Evolutionary conservation across 2,797 vertebrate species (phyloP).

Genomic region (Triplophysa bombifrons): DNA sequence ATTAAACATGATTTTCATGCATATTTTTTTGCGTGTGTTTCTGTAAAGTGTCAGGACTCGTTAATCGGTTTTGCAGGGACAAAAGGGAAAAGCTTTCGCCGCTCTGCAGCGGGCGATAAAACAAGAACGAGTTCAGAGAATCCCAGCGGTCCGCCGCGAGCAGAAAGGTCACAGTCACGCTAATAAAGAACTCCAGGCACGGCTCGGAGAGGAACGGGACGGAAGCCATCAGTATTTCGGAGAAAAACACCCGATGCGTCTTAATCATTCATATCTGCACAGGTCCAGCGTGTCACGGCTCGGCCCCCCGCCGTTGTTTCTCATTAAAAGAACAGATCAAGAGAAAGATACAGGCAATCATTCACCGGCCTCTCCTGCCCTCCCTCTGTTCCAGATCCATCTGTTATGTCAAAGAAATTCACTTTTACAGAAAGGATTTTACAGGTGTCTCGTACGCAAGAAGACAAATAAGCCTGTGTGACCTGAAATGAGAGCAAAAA

Average conservation of each 20-base stretch:
- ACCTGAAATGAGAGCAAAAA: neutral
- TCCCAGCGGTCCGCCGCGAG: constrained; percentile 7
- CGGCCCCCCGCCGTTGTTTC: constrained; percentile 23
- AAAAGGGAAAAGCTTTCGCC: constrained; percentile 13
- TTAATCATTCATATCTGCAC: constrained; percentile 8
- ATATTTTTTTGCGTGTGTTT: constrained; percentile 38
- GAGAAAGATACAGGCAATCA: constrained; percentile 26
- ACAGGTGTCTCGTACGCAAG: constrained; percentile 1
- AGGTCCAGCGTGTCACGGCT: neutral
- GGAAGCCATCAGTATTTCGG: constrained; percentile 19
- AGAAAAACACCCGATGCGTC: constrained; percentile 17
- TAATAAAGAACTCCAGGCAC: constrained; percentile 41
- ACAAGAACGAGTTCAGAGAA: constrained; percentile 8
- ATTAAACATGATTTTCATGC: constrained; percentile 44
- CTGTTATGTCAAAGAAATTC: constrained; percentile 46
- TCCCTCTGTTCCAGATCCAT: constrained; percentile 44
- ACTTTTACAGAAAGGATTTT: constrained; percentile 40
- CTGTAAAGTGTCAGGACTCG: constrained; percentile 34
- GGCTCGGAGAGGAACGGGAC: neutral
- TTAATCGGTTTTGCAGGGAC: constrained; percentile 45
- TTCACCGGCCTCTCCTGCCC: constrained; percentile 35
- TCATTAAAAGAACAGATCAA: constrained; percentile 48
- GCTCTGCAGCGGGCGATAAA: constrained; percentile 37
- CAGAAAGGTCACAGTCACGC: constrained; percentile 54
- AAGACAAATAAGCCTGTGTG: neutral